Evolutionary conservation across 2,113 vertebrate species (phyloP).

Genomic region (Solea senegalensis): DNA sequence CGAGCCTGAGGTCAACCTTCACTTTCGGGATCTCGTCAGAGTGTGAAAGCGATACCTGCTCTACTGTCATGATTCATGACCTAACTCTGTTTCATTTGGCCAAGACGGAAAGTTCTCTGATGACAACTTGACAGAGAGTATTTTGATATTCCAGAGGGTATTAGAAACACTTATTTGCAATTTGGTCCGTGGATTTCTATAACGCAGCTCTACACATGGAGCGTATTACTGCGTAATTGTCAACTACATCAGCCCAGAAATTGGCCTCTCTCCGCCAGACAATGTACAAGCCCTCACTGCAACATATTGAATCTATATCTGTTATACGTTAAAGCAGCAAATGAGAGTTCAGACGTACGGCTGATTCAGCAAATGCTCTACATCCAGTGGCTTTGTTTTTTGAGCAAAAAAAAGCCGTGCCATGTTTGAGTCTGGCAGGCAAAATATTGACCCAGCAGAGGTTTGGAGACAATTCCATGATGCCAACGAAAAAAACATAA

Average conservation of each 20-base stretch:
- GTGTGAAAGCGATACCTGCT: not conserved
- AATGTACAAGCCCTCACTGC: slow-evolving; percentile 39
- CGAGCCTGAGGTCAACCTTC: not conserved
- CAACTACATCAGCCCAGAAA: slow-evolving; percentile 36
- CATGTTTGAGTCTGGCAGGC: not conserved
- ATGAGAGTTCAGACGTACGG: not conserved
- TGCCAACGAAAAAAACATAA: too few species aligned
- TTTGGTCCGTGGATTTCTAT: slow-evolving; percentile 17
- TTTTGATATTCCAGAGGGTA: slow-evolving; percentile 29
- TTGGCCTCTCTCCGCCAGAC: slow-evolving; percentile 22
- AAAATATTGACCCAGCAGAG: not conserved
- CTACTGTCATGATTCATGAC: slow-evolving; percentile 16
- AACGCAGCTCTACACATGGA: slow-evolving; percentile 39
- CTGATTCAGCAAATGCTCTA: not conserved
- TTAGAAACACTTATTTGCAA: slow-evolving; percentile 31
- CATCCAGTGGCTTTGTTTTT: too few species aligned
- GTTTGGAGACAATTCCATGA: not conserved
- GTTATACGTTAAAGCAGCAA: not conserved
- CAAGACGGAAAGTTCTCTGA: not conserved
- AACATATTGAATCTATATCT: slow-evolving; percentile 2
- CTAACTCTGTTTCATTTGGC: slow-evolving; percentile 15
- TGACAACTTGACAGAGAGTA: slow-evolving; percentile 22
- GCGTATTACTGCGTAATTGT: slow-evolving; percentile 58
- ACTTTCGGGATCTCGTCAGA: slow-evolving; percentile 6
- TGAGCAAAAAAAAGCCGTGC: not conserved